Base-by-base conservation (phyloP, 2,888 invertebrate genomes). In the Hoplodrina blanda region DNA sequence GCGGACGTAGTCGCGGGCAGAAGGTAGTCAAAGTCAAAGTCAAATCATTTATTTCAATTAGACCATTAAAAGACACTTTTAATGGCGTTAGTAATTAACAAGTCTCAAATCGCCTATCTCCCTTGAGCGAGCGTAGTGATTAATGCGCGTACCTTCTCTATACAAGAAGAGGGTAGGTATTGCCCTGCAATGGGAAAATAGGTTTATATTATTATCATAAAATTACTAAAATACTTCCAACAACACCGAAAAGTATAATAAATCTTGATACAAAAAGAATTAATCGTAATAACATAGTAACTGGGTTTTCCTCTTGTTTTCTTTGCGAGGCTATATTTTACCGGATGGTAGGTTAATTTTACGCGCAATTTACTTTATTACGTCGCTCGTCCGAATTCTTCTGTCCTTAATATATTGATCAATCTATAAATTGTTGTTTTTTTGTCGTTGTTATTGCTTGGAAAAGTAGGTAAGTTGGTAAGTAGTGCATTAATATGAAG, bases 291-390 rank as follows among this genome's bases (percentile, higher is more conserved):
- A 83, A 62, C 62, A 68, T 65, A 20, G 65, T 68, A 61, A 73
- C 55, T 30, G 17, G 19, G 30, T 62, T 69, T 62, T 52, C 57
- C 64, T 69, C 67, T 59, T 62, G 62, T 70, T 78, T 76, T 76
- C 79, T 81, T 76, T 25, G 44, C 66, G 75, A 60, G 73, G 70
- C 81, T 56, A 85, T 87, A 88, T 84, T 81, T 88, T 79, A 84
- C 68, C 46, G 72, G 77, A 82, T 81, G 81, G 84, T 77, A 54
- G 80, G 84, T 83, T 89, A 88, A 89, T 89, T 89, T 89, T 85
- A 86, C 89, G 88, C 84, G 77, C 88, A 89, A 89, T 89, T 88
- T 85, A 72, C 83, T 89, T 88, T 87, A 88, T 89, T 89, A 81
- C 82, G 72, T 77, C 44, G 68, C 52, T 82, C 84, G 79, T 76